Percentiles rank a stretch among this genome's conserved stretches.
phyloP scores from a whole-genome alignment of 2,113 vertebrate genomes.

The Hippocampus guttulatus region DNA sequence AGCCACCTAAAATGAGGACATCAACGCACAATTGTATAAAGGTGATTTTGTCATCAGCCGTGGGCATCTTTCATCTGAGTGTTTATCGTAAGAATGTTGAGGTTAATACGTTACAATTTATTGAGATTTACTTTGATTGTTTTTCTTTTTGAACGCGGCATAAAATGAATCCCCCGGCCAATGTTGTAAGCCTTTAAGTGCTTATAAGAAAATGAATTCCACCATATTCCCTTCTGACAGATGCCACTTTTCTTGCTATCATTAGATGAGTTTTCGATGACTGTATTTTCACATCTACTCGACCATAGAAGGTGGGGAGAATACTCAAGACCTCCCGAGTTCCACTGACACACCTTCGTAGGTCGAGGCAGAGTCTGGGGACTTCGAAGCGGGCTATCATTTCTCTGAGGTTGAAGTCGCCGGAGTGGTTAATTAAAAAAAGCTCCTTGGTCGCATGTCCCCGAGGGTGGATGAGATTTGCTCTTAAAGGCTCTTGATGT shows the following conservation, averaged over 20 bases:
- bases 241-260: background rate
- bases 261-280: background rate
- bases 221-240: background rate
- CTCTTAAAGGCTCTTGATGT: too few species aligned
- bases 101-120: background rate
- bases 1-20: background rate
- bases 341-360: too few species aligned
- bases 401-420: too few species aligned
- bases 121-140: background rate
- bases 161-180: background rate
- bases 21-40: background rate
- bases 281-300: background rate
- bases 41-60: background rate
- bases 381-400: too few species aligned
- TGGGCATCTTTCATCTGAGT: background rate
- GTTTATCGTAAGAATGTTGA: background rate
- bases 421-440: too few species aligned
- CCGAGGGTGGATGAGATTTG: too few species aligned
- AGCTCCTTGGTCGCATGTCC: too few species aligned
- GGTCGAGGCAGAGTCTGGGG: too few species aligned
- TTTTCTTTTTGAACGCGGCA: background rate
- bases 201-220: background rate
- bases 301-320: too few species aligned
- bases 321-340: too few species aligned
- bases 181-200: conserved; percentile 4